Base-by-base conservation (phyloP, 2,797 vertebrate genomes). In the Morelia viridis region DNA sequence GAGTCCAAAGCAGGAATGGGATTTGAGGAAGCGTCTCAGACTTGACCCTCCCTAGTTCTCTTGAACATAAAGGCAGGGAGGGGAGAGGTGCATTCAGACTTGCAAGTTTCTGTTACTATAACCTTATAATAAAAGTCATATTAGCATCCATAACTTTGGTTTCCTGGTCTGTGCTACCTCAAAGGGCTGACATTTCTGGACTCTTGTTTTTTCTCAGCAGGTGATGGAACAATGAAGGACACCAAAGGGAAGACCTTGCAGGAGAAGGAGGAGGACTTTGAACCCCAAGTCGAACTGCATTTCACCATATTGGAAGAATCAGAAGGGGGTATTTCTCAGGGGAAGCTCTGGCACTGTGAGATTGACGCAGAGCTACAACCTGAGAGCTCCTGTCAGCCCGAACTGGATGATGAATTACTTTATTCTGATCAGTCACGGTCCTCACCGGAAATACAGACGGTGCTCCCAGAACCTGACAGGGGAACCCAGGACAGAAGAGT, bases 161-260 rank as follows among this genome's bases (percentile, higher is more conserved):
- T 80, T 46, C 71, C 71, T 24, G 17, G 3, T 80, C 71, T 80
- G 41, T 35, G 3, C 71, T 80, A 46, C 19, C 35, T 80, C 35
- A 10, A 46, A 46, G 9, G 71, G 71, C 35, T 80, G 35, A 80
- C 35, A 0, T 80, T 10, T 80, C 35, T 46, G 71, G 71, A 22
- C 35, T 91, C 22, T 28, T 17, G 24, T 87, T 24, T 56, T 64
- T 5, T 87, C 64, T 12, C 26, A 61, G 87, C 90, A 91, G 90
- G 90, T 71, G 64, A 93, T 89, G 90, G 92, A 24, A 91, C 64
- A 80, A 91, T 91, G 80, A 93, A 93, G 90, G 92, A 91, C 64
- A 15, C 64, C 4, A 85, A 91, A 62, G 90, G 90, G 57, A 89
- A 89, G 64, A 61, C 19, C 19, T 50, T 86, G 1, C 90, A 85